A percentile compares a stretch with the other conserved stretches of the same genome.
Evolutionary conservation across 2,797 vertebrate species (phyloP).

Genomic region (Otolemur crassicaudatus): DNA sequence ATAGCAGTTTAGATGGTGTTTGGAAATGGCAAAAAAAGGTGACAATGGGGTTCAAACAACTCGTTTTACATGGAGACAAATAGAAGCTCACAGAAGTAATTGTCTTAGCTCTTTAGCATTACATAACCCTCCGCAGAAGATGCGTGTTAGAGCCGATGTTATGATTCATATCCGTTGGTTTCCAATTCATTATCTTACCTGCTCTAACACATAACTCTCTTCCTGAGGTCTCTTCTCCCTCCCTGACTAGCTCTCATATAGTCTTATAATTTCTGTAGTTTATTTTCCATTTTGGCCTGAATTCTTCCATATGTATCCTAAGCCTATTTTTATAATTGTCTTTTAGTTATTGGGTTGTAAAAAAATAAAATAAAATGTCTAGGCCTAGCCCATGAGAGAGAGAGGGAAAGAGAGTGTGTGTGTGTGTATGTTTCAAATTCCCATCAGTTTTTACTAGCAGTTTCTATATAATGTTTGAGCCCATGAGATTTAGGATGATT

Average conservation of each 20-base stretch:
- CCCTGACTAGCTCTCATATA: not conserved
- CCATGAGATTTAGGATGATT: constrained; percentile 51
- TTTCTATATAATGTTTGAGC: constrained; percentile 63
- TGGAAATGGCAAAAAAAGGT: not conserved
- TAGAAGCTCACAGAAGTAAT: not conserved
- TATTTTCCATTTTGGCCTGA: constrained; percentile 60
- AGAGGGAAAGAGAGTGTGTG: not conserved
- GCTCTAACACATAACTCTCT: not conserved
- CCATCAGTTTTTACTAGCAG: constrained; percentile 44
- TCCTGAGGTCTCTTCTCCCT: not conserved
- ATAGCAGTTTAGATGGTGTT: not conserved
- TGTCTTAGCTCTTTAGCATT: not conserved
- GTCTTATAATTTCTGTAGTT: constrained; percentile 50
- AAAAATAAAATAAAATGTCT: constrained; percentile 44
- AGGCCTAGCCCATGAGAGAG: constrained; percentile 7
- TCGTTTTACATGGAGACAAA: not conserved
- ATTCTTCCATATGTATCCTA: constrained; percentile 47
- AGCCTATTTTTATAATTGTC: constrained; percentile 63
- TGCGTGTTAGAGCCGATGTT: not conserved
- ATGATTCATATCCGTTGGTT: not conserved
- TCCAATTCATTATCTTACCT: not conserved
- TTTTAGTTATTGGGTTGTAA: constrained; percentile 45
- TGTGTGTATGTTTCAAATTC: not conserved
- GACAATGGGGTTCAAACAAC: not conserved
- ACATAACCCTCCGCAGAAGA: no score